Evolutionary conservation across 2,113 vertebrate genomes (phyloP).

Genomic region (Ciconia maguari): DNA sequence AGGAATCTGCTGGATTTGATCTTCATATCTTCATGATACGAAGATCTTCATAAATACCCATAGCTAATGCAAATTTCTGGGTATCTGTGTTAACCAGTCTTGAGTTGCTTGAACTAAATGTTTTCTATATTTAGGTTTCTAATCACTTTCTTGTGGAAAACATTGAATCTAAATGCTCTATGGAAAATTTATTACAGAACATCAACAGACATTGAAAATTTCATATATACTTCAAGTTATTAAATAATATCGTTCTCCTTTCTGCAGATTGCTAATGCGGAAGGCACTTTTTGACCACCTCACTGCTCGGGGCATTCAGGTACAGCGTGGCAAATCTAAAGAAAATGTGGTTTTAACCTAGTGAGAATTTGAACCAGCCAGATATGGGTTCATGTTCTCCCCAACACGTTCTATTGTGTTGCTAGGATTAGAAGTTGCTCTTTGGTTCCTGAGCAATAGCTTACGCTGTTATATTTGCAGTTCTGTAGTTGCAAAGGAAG

Average conservation of each 20-base stretch:
- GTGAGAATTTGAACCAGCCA: neutral
- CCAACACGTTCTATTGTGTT: neutral
- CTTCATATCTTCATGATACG: neutral
- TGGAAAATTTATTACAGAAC: neutral
- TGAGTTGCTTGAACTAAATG: neutral
- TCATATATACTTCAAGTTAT: neutral
- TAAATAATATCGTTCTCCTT: slow-evolving; percentile 6
- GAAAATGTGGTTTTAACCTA: neutral
- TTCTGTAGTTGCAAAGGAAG: neutral
- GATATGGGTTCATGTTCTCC: neutral
- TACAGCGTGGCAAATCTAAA: slow-evolving; percentile 51
- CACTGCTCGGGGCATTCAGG: slow-evolving; percentile 94
- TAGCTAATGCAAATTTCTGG: neutral
- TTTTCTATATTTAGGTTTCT: neutral
- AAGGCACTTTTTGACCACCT: slow-evolving; percentile 94
- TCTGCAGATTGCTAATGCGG: slow-evolving; percentile 91
- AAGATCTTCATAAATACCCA: neutral
- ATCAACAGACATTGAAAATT: neutral
- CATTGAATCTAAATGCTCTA: neutral
- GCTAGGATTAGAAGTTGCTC: neutral
- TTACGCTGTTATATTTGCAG: neutral
- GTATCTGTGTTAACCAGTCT: neutral
- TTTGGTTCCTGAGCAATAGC: neutral
- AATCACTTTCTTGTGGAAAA: neutral
- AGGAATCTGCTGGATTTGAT: neutral